A percentile compares a stretch with the other conserved stretches of the same genome.
Conservation (phyloP, 2,888 invertebrate species). For the Oeneis ivallda region DNA sequence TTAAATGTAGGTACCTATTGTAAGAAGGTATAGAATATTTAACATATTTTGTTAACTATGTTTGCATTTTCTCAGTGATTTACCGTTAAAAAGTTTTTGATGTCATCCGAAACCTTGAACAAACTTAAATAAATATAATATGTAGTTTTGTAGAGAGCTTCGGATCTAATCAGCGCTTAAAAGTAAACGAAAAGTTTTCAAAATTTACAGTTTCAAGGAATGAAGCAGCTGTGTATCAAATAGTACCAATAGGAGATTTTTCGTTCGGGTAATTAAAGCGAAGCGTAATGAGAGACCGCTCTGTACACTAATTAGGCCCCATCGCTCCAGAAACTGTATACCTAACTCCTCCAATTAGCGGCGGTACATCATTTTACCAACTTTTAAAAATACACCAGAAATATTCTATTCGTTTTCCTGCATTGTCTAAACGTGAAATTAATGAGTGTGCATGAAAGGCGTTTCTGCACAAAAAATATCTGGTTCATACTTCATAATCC, state of each 20-base stretch:
- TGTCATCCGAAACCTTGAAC: too few relatives aligned
- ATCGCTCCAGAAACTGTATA: constrained; percentile 64
- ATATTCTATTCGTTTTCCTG: constrained; percentile 19
- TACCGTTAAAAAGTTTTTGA: too few relatives aligned
- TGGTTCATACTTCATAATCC: background rate
- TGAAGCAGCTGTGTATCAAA: constrained; percentile 30
- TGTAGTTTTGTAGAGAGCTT: constrained; percentile 27
- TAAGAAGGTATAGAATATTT: too few relatives aligned
- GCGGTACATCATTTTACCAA: constrained; percentile 43
- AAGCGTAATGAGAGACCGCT: constrained; percentile 62
- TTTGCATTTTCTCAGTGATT: too few relatives aligned
- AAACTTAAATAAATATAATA: too few relatives aligned
- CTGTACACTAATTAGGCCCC: constrained; percentile 66
- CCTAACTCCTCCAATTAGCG: constrained; percentile 68
- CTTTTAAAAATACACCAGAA: constrained; percentile 32
- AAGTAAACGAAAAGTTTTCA: constrained; percentile 16
- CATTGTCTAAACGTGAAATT: constrained; percentile 15
- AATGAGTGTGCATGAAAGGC: constrained; percentile 10
- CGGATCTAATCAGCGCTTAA: constrained; percentile 21
- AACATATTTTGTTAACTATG: too few relatives aligned
- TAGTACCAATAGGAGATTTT: constrained; percentile 49
- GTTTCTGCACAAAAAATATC: constrained; percentile 9
- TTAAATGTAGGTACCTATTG: too few relatives aligned
- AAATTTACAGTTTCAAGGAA: constrained; percentile 14
- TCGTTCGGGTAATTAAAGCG: constrained; percentile 67